Conservation (phyloP, 53 echinoderm and acorn worm species). For the Paracentrotus lividus region DNA sequence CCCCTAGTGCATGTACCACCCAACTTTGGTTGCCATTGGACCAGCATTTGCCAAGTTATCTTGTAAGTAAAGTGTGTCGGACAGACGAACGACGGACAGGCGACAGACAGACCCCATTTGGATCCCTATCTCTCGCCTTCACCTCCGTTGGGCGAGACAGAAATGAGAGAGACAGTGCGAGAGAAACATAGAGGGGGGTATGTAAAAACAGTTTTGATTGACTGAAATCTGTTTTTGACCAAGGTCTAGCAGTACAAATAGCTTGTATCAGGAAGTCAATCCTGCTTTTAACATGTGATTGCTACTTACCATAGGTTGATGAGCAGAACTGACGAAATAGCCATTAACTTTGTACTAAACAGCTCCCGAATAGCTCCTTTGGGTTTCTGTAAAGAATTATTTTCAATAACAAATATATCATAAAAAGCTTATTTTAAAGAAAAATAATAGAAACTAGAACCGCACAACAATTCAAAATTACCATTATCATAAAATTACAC, state of each 20-base stretch:
- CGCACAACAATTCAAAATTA: too few relatives aligned
- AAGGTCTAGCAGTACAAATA: not conserved
- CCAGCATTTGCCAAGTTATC: too few relatives aligned
- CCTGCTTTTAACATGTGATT: not conserved
- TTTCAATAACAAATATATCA: not conserved
- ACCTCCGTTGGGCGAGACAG: not conserved
- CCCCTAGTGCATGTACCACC: too few relatives aligned
- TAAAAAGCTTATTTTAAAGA: too few relatives aligned
- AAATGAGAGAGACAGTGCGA: not conserved
- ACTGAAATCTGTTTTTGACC: not conserved
- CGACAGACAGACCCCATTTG: too few relatives aligned
- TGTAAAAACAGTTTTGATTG: not conserved
- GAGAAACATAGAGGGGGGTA: not conserved
- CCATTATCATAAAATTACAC: too few relatives aligned
- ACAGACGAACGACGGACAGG: too few relatives aligned
- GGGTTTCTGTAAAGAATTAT: conserved; percentile 65
- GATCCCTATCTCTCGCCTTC: too few relatives aligned
- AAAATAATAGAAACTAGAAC: too few relatives aligned
- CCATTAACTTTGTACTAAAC: conserved; percentile 72
- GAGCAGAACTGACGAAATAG: conserved; percentile 72
- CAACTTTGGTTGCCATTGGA: too few relatives aligned
- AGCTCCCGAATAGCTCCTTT: conserved; percentile 78
- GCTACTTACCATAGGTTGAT: conserved; percentile 83
- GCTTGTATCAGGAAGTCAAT: too few relatives aligned
- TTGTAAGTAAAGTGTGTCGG: too few relatives aligned